Conservation (phyloP, 2,113 vertebrate species). For the Phaetusa simplex region DNA sequence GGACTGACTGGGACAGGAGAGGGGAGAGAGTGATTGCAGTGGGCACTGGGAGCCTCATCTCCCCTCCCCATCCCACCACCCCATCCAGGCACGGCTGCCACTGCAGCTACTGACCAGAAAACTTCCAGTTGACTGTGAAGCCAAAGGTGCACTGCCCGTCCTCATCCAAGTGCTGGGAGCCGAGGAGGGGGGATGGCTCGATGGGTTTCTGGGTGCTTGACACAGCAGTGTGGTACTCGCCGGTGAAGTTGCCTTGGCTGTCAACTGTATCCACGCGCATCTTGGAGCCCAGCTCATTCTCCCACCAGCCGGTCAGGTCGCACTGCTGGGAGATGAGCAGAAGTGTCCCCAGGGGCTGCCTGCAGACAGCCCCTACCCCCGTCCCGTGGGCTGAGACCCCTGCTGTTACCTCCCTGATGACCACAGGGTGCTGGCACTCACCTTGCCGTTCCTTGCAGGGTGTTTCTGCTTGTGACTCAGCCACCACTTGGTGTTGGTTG, state of each 20-base stretch:
- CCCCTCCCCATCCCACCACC: not conserved
- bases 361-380: not conserved
- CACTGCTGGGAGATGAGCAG: not conserved
- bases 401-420: accelerated
- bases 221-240: not conserved
- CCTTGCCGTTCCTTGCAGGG: not conserved
- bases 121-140: slow-evolving; percentile 12
- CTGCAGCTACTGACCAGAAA: not conserved
- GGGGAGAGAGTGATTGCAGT: not conserved
- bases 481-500: accelerated
- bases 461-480: accelerated
- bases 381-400: not conserved
- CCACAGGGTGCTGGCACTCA: accelerated
- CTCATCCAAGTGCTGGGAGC: not conserved
- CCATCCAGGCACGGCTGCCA: accelerated
- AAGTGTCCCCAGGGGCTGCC: accelerated
- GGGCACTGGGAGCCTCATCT: not conserved
- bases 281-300: not conserved
- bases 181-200: accelerated
- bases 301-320: not conserved
- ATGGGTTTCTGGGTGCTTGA: not conserved
- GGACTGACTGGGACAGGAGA: not conserved
- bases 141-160: not conserved
- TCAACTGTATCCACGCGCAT: accelerated
- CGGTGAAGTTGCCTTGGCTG: not conserved